Evolutionary conservation across 2,888 invertebrate genomes (phyloP), one percentile per base, ranked within the genome.

Genomic region (Conchocele bisecta): DNA sequence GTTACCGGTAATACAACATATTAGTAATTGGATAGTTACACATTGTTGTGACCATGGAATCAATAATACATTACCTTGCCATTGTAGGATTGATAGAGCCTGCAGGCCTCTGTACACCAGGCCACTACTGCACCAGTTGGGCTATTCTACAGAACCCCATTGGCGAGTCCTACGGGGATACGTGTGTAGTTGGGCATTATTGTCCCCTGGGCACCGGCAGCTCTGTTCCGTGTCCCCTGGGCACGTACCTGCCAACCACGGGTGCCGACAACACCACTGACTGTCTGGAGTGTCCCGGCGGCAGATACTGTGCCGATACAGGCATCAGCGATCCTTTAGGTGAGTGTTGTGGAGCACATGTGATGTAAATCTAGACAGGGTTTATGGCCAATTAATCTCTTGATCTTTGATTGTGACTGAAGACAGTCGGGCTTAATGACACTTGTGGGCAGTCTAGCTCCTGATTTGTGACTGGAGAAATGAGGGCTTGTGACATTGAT

Each of bases 241-340:
- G 90, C 13, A 89, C 89, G 0, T 90, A 83, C 78, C 70, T 83
- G 28, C 81, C 86, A 2, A 83, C 83, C 42, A 83, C 82, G 7
- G 83, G 83, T 0, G 77, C 69, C 11, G 50, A 53, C 0, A 63
- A 60, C 0, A 39, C 74, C 3, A 15, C 51, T 15, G 81, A 89
- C 51, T 90, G 90, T 70, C 71, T 87, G n/a, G 76, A 81, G 57
- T 90, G 90, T 74, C 83, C 88, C 6, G 86, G 86, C 11, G 89
- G 90, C n/a, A 81, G 83, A 39, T 89, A 85, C 75, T 90, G 90
- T 78, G 85, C 70, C 9, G 71, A 69, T 9, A 69, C 76, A 24
- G 89, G 88, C 17, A 83, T 82, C n/a, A 75, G 79, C n/a, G 88
- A 89, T 70, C 81, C 72, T 42, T 88, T 89, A 72, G 89, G 89